Evolutionary conservation across 2,113 vertebrate species (phyloP).

Genomic region (Dromiciops gliroides): DNA sequence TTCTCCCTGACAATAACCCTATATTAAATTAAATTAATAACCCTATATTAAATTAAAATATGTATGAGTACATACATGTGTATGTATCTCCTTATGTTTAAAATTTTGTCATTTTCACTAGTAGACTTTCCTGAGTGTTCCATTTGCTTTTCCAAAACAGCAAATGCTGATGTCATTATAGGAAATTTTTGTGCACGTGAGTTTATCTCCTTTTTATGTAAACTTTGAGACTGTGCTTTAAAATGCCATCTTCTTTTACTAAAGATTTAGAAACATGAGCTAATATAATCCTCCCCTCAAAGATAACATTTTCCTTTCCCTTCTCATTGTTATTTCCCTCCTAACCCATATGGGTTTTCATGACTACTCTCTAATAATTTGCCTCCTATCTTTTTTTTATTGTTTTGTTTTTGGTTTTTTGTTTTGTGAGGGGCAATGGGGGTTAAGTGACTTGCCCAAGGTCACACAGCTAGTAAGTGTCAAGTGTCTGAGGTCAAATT

Average conservation of each 20-base stretch:
- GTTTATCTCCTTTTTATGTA: slow-evolving; percentile 29
- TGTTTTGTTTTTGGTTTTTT: too few species aligned
- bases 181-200: too few species aligned
- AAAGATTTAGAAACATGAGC: slow-evolving; percentile 11
- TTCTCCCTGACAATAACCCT: neutral
- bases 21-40: neutral
- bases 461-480: too few species aligned
- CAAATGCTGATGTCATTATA: too few species aligned
- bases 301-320: neutral
- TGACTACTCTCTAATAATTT: neutral
- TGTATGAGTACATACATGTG: too few species aligned
- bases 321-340: neutral
- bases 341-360: neutral
- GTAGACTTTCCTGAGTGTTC: neutral
- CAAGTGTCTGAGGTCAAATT: too few species aligned
- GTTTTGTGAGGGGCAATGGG: too few species aligned
- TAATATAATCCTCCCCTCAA: neutral
- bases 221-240: slow-evolving; percentile 5
- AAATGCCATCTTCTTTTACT: slow-evolving; percentile 30
- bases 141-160: neutral
- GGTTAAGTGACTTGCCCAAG: too few species aligned
- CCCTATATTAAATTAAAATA: neutral
- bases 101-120: slow-evolving; percentile 24
- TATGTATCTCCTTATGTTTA: slow-evolving; percentile 2
- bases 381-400: neutral